Conservation (phyloP, 1,140 invertebrate species). For the Aphis gossypii region DNA sequence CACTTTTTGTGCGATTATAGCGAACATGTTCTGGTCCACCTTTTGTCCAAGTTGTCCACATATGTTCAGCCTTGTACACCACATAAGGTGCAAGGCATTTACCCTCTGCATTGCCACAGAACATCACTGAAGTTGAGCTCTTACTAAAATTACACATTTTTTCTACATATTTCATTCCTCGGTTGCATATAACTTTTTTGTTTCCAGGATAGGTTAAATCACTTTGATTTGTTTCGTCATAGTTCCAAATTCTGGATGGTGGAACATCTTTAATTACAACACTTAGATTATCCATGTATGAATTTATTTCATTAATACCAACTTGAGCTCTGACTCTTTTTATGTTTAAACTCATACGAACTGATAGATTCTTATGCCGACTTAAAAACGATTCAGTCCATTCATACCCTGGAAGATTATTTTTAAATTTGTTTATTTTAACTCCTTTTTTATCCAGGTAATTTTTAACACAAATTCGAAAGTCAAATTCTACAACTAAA, state of each 20-base stretch:
- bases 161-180: slow-evolving; percentile 58
- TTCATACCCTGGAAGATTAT: slow-evolving; percentile 52
- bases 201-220: background rate
- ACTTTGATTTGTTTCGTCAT: slow-evolving; percentile 64
- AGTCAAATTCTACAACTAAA: slow-evolving; percentile 36
- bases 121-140: slow-evolving; percentile 58
- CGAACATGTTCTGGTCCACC: slow-evolving; percentile 61
- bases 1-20: slow-evolving; percentile 63
- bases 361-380: slow-evolving; percentile 42
- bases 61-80: slow-evolving; percentile 63
- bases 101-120: slow-evolving; percentile 60
- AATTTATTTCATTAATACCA: slow-evolving; percentile 59
- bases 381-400: slow-evolving; percentile 54
- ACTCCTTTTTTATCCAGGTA: slow-evolving; percentile 25
- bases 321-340: slow-evolving; percentile 58
- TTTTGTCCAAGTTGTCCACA: slow-evolving; percentile 63
- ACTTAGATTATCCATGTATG: slow-evolving; percentile 63
- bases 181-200: slow-evolving; percentile 59
- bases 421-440: slow-evolving; percentile 54
- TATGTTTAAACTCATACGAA: slow-evolving; percentile 53
- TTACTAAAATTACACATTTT: slow-evolving; percentile 56
- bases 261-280: slow-evolving; percentile 62
- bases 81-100: slow-evolving; percentile 62
- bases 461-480: slow-evolving; percentile 44
- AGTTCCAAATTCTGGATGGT: slow-evolving; percentile 64